A percentile compares a stretch with the other conserved stretches of the same genome.
These are phyloP conservation scores for Characodon lateralis DNA, from an alignment of 2,797 vertebrate genomes.

Conservation along the genomic window DNA sequence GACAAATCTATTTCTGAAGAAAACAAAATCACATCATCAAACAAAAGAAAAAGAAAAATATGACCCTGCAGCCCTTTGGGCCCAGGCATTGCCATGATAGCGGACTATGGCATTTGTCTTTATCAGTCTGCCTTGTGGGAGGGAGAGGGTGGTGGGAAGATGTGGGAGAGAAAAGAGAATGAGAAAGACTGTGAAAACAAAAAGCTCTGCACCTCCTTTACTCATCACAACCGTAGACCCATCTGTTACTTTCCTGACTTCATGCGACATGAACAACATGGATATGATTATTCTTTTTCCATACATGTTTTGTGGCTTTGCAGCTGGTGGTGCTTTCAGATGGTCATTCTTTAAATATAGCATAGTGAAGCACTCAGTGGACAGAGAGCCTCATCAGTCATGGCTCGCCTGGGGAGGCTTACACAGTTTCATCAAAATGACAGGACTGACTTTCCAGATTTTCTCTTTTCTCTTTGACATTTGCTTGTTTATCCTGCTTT, in stretches of 20 bases:
- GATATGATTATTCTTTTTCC: conserved; percentile 40
- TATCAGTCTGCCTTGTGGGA: conserved; percentile 81
- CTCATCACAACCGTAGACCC: conserved; percentile 42
- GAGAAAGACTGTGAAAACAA: conserved; percentile 62
- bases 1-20: conserved; percentile 88
- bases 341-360: conserved; percentile 74
- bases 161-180: conserved; percentile 62
- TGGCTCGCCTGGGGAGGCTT: conserved; percentile 63
- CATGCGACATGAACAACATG: conserved; percentile 20
- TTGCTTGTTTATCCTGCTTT: conserved; percentile 67
- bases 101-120: conserved; percentile 86
- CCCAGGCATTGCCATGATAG: conserved; percentile 77
- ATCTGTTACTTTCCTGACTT: conserved; percentile 51
- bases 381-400: conserved; percentile 74
- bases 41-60: conserved; percentile 85
- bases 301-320: conserved; percentile 30
- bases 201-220: conserved; percentile 50
- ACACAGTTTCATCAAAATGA: conserved; percentile 77
- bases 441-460: conserved; percentile 78
- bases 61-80: conserved; percentile 79
- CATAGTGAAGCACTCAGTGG: conserved; percentile 68
- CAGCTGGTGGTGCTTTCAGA: conserved; percentile 42
- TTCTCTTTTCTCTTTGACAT: conserved; percentile 71
- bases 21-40: conserved; percentile 89
- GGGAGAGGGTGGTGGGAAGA: conserved; percentile 60